These are phyloP conservation scores for Agonopterix arenella DNA, from an alignment of 2,888 invertebrate species.

Conservation along the genomic window DNA sequence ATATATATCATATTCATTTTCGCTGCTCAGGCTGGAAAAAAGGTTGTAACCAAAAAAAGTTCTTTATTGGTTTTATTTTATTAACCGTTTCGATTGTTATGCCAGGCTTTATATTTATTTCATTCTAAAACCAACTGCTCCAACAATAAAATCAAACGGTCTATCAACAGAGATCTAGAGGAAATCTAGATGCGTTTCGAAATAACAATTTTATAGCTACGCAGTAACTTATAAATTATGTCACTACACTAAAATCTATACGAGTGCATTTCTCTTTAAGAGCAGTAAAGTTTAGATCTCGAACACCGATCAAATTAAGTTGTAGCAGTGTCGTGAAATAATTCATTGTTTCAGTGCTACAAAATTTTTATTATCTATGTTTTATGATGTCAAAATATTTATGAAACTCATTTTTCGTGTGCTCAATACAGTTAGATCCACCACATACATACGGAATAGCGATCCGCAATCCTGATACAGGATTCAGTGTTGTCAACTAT, in stretches of 20 bases:
- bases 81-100: neutral
- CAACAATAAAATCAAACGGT: constrained; percentile 3
- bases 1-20: too few species aligned
- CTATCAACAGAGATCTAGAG: constrained; percentile 1
- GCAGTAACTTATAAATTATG: constrained; percentile 6
- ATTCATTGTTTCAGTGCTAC: too few species aligned
- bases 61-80: neutral
- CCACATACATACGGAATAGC: too few species aligned
- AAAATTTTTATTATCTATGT: too few species aligned
- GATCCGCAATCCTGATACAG: too few species aligned
- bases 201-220: constrained; percentile 3
- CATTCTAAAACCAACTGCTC: constrained; percentile 3
- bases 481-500: too few species aligned
- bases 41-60: too few species aligned
- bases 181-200: neutral
- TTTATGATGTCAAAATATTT: too few species aligned
- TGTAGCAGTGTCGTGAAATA: too few species aligned
- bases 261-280: neutral
- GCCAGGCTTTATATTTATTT: neutral
- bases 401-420: too few species aligned
- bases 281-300: neutral
- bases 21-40: too few species aligned
- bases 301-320: neutral
- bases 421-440: too few species aligned
- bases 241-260: constrained; percentile 1